phyloP scores from a whole-genome alignment of 2,797 vertebrate genomes.

The Aldrovandia affinis region DNA sequence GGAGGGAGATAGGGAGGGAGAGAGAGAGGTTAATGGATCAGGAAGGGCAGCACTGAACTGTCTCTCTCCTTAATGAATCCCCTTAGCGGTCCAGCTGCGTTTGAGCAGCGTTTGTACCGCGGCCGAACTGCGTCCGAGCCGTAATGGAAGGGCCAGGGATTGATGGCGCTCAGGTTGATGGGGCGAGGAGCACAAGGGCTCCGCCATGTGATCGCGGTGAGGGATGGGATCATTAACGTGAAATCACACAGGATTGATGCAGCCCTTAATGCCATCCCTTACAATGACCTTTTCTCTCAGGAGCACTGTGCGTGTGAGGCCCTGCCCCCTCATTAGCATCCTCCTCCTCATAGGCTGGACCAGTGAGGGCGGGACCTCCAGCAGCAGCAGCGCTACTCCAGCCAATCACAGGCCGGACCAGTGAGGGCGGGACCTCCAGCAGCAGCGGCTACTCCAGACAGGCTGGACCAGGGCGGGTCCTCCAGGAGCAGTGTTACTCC shows the following conservation, averaged over 20 bases:
- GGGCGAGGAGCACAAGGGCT: constrained; percentile 45
- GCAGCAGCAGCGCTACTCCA: no score
- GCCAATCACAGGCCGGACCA: constrained; percentile 13
- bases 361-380: neutral
- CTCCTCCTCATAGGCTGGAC: constrained; percentile 12
- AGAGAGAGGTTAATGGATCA: no score
- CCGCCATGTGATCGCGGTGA: constrained; percentile 46
- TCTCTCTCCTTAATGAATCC: constrained; percentile 59
- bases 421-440: neutral
- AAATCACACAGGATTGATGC: neutral
- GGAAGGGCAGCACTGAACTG: neutral
- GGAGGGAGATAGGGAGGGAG: constrained; percentile 4
- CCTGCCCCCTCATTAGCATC: neutral
- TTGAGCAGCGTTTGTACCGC: neutral
- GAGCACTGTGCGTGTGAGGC: neutral
- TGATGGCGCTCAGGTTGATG: constrained; percentile 53
- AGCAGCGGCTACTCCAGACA: constrained; percentile 43
- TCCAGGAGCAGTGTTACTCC: constrained; percentile 29
- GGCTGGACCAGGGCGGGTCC: constrained; percentile 47
- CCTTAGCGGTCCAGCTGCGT: constrained; percentile 38
- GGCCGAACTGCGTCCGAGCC: neutral
- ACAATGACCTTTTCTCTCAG: neutral
- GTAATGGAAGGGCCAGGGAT: neutral
- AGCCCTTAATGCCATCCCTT: no score
- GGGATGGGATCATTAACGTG: constrained; percentile 54